Percentiles rank a stretch among this genome's conserved stretches.
phyloP scores from a whole-genome alignment of 2,113 vertebrate species.

The Coptodon bakossiorum region DNA sequence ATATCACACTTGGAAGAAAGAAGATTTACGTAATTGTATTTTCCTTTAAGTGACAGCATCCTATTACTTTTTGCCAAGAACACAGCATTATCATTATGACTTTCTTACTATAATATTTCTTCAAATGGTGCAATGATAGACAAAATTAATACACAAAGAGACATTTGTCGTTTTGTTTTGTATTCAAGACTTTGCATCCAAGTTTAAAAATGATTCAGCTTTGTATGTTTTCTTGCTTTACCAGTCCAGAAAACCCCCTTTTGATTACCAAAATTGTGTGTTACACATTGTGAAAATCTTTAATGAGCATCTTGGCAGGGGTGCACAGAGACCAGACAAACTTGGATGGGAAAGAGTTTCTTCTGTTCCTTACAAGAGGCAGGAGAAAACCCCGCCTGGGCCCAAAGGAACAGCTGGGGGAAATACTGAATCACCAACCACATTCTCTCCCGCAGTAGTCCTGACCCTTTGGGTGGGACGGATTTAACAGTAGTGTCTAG shows the following conservation, averaged over 20 bases:
- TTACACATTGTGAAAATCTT: background rate
- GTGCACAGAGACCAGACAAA: background rate
- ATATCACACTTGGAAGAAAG: too few relatives aligned
- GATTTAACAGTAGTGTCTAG: slow-evolving; percentile 17
- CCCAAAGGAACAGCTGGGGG: slow-evolving; percentile 47
- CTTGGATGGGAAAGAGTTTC: slow-evolving; percentile 5
- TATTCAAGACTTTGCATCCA: background rate
- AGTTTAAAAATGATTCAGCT: background rate
- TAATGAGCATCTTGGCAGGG: background rate
- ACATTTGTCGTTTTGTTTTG: background rate
- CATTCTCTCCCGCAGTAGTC: background rate
- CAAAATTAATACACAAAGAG: background rate
- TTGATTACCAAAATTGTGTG: background rate
- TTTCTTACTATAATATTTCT: background rate
- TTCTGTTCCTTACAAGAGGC: slow-evolving; percentile 18
- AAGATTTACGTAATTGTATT: too few relatives aligned
- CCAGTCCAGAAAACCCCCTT: background rate
- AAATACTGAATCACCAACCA: slow-evolving; percentile 33
- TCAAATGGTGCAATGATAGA: background rate
- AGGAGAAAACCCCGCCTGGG: slow-evolving; percentile 22
- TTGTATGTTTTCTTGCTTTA: background rate
- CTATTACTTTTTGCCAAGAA: background rate
- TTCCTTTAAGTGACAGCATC: too few relatives aligned
- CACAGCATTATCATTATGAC: background rate
- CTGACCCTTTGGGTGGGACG: background rate